Evolutionary conservation across 2,113 vertebrate species (phyloP).

Genomic region (Rhea americana): DNA sequence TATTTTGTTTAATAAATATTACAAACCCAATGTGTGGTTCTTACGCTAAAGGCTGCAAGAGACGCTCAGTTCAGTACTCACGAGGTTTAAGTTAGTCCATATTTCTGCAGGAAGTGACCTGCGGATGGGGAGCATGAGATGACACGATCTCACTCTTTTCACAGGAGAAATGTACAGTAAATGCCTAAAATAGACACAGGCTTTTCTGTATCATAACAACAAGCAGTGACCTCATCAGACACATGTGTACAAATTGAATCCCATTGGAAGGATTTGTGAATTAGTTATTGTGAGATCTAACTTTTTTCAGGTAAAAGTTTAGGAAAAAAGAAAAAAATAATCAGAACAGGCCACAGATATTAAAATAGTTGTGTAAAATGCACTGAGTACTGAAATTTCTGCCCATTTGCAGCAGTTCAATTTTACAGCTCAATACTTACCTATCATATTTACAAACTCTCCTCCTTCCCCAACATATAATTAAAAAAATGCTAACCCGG

Average conservation of each 20-base stretch:
- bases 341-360: conserved; percentile 73
- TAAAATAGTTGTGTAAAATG: conserved; percentile 66
- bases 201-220: conserved; percentile 99
- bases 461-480: not conserved
- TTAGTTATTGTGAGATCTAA: conserved; percentile 81
- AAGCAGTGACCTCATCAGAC: conserved; percentile 93
- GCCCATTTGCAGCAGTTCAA: conserved; percentile 76
- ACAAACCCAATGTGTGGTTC: conserved; percentile 82
- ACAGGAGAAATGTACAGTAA: conserved; percentile 99
- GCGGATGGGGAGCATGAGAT: conserved; percentile 98
- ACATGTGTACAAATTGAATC: conserved; percentile 86
- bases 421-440: conserved; percentile 77
- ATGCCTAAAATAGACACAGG: conserved; percentile 99
- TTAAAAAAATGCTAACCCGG: conserved; percentile 87
- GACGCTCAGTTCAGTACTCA: conserved; percentile 97
- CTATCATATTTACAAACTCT: conserved; percentile 49
- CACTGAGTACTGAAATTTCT: conserved; percentile 81
- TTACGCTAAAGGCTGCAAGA: conserved; percentile 87
- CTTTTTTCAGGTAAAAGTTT: conserved; percentile 70
- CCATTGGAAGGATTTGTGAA: conserved; percentile 79
- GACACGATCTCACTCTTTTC: conserved; percentile 98
- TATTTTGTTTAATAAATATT: conserved; percentile 71
- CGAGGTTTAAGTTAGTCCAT: conserved; percentile 99
- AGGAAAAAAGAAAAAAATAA: conserved; percentile 70
- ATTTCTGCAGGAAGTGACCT: conserved; percentile 99